Conservation (phyloP, 1,140 invertebrate genomes). For the Camponotus floridanus region DNA sequence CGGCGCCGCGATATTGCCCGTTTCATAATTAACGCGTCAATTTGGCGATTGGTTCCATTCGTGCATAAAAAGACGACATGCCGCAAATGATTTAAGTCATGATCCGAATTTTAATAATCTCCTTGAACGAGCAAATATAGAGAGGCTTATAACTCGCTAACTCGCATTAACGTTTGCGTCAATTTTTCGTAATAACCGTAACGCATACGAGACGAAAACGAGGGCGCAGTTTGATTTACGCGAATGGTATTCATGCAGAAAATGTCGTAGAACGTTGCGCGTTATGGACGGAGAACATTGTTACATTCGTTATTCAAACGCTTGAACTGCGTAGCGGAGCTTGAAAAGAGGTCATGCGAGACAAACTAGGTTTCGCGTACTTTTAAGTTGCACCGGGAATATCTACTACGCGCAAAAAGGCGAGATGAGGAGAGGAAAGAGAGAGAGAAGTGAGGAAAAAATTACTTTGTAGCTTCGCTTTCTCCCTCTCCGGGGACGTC, state of each 20-base stretch:
- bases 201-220: not conserved
- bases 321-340: constrained; percentile 27
- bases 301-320: constrained; percentile 57
- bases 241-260: constrained; percentile 15
- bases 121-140: not conserved
- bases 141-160: not conserved
- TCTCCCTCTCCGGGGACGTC: constrained; percentile 46
- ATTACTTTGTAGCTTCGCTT: constrained; percentile 58
- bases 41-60: constrained; percentile 42
- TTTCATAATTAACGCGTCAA: constrained; percentile 71
- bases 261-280: constrained; percentile 24
- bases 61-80: constrained; percentile 34
- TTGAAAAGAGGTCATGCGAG: constrained; percentile 46
- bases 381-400: constrained; percentile 54
- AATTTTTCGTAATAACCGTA: constrained; percentile 31
- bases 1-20: constrained; percentile 34
- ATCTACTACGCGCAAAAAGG: constrained; percentile 27
- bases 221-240: constrained; percentile 11
- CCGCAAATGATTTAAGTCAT: constrained; percentile 17
- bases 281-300: not conserved
- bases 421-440: not conserved
- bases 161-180: not conserved
- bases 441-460: constrained; percentile 36
- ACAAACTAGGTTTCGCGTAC: constrained; percentile 54
- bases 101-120: constrained; percentile 8